Evolutionary conservation across 2,113 vertebrate species (phyloP).

Genomic region (Daboia siamensis): DNA sequence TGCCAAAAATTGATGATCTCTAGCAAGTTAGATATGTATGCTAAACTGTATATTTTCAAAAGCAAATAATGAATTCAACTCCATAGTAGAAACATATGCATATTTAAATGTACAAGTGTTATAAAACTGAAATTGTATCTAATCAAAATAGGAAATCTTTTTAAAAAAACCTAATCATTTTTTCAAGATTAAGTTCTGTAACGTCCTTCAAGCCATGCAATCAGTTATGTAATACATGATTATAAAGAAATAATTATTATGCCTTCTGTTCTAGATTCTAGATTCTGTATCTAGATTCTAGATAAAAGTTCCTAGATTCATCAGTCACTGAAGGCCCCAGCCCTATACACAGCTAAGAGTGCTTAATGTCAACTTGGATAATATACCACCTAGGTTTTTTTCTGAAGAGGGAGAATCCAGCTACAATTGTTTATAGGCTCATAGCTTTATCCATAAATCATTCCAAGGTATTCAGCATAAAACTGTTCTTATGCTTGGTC

Average conservation of each 20-base stretch:
- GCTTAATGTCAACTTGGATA: not conserved
- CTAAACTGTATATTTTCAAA: not conserved
- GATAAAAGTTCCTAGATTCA: not conserved
- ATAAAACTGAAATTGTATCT: not conserved
- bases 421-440: not conserved
- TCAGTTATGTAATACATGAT: not conserved
- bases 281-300: not conserved
- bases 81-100: not conserved
- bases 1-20: not conserved
- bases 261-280: not conserved
- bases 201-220: not conserved
- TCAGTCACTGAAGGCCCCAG: not conserved
- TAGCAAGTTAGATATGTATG: not conserved
- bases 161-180: not conserved
- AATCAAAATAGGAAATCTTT: not conserved
- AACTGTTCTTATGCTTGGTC: not conserved
- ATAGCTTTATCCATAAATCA: not conserved
- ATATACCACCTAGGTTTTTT: not conserved
- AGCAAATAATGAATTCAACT: not conserved
- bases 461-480: not conserved
- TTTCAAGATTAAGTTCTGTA: not conserved
- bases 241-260: not conserved
- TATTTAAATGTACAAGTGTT: not conserved
- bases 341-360: not conserved
- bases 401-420: not conserved